phyloP scores from a whole-genome alignment of 2,888 invertebrate genomes.

The Polydrusus pterygomalis region DNA sequence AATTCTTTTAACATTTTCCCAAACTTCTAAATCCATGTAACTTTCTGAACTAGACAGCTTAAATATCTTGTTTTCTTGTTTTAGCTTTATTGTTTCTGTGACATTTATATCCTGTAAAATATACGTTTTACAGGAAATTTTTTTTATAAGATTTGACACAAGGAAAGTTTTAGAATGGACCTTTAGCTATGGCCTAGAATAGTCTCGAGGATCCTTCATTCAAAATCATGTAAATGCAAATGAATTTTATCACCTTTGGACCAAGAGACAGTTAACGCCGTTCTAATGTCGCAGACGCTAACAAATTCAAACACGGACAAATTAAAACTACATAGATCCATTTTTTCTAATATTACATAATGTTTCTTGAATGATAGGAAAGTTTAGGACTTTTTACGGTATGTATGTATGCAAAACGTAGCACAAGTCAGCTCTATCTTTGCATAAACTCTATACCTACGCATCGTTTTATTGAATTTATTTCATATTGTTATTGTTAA shows the following conservation, averaged over 20 bases:
- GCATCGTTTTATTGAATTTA: no score
- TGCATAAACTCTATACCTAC: no score
- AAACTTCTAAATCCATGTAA: constrained; percentile 44
- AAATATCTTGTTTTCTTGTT: constrained; percentile 40
- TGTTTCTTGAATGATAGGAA: no score
- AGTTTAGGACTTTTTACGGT: no score
- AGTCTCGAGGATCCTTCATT: neutral
- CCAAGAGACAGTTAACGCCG: no score
- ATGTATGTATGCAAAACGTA: no score
- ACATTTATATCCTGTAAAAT: constrained; percentile 41
- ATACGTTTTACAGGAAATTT: constrained; percentile 20
- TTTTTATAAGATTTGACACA: constrained; percentile 18
- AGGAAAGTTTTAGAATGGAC: neutral
- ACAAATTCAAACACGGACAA: no score
- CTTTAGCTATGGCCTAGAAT: neutral
- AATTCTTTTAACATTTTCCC: constrained; percentile 43
- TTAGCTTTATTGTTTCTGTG: constrained; percentile 35
- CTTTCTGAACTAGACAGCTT: constrained; percentile 48
- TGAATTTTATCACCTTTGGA: no score
- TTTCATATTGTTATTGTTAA: no score
- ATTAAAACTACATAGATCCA: no score
- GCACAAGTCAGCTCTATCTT: no score
- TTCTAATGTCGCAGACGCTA: neutral
- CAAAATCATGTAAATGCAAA: neutral
- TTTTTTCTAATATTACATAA: no score